Evolutionary conservation across 2,888 invertebrate species (phyloP), one percentile per base, ranked within the genome.

Genomic region (Microplitis deprimator): DNA sequence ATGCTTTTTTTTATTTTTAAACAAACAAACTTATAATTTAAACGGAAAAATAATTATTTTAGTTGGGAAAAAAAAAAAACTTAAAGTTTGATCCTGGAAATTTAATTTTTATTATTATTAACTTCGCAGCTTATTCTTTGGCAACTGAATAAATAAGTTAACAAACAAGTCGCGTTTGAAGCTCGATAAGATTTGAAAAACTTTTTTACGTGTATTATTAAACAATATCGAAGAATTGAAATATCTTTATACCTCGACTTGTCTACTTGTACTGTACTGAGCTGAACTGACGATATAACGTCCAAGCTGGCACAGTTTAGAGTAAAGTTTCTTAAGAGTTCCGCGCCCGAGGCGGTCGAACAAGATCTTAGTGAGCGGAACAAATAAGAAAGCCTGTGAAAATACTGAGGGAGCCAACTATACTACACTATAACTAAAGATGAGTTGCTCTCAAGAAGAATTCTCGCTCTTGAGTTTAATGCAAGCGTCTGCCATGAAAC

Each of bases 221-320:
- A 77, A 62, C 40, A 65, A 73, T 73, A 77, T 77, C 68, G 60
- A 71, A 71, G 71, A 71, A 71, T 71, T 59, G 68, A 69, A 77
- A 73, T 61, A 73, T 73, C 68, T n/a, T 39, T 17, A 13, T 50
- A 50, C 50, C 50, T 13, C 1, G 13, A 13, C 50, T 50, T 50
- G 50, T 29, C 29, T 29, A 2, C 38, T 68, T 20, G 29, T 39
- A 7, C 60, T 74, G 59, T 59, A n/a, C 41, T 50, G 29, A 41
- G 13, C n/a, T 41, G 6, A 17, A 6, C 67, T 68, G 38, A 68
- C 59, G 69, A 73, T 80, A 80, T 76, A 75, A 61, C 76, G 68
- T 77, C 76, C 79, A 79, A 79, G 68, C 77, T 82, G 81, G 81
- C 82, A 81, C 81, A 81, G 77, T 82, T 82, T 75, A 75, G 77